These are phyloP conservation scores for Monopterus albus DNA, from an alignment of 2,113 vertebrate genomes.

Conservation along the genomic window DNA sequence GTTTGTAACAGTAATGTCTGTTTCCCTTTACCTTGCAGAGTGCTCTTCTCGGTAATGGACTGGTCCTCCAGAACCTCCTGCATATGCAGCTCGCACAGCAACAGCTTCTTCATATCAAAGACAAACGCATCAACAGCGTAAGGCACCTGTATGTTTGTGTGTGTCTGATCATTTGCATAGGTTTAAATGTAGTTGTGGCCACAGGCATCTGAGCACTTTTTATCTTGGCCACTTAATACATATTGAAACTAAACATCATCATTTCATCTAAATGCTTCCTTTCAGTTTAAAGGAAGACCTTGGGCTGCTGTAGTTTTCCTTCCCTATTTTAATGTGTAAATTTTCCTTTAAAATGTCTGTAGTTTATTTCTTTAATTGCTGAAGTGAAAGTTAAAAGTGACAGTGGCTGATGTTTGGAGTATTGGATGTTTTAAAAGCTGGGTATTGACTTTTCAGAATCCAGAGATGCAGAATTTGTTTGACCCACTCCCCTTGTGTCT, in stretches of 20 bases:
- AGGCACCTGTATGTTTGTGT: constrained; percentile 66
- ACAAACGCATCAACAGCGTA: constrained; percentile 88
- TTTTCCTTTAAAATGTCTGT: constrained; percentile 43
- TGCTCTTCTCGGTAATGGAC: constrained; percentile 85
- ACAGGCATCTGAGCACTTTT: constrained; percentile 14
- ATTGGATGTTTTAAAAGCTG: constrained; percentile 10
- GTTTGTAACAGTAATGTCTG: background rate
- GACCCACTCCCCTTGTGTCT: background rate
- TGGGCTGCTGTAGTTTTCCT: constrained; percentile 12
- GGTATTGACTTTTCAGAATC: background rate
- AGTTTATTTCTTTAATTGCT: constrained; percentile 33
- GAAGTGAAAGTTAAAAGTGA: constrained; percentile 45
- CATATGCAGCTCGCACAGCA: constrained; percentile 90
- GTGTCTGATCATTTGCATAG: constrained; percentile 27
- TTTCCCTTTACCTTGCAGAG: constrained; percentile 76
- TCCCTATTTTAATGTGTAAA: constrained; percentile 38
- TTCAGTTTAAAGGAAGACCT: constrained; percentile 31
- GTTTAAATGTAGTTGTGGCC: background rate
- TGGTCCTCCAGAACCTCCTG: constrained; percentile 91
- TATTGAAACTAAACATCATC: constrained; percentile 17
- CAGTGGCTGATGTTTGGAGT: constrained; percentile 3
- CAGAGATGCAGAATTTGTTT: too few species aligned
- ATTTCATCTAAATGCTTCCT: constrained; percentile 31
- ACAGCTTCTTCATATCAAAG: constrained; percentile 91
- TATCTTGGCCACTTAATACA: constrained; percentile 16